Percentiles rank a stretch among this genome's conserved stretches.
Conservation (phyloP, 2,113 vertebrate species). For the Trachemys scripta region DNA sequence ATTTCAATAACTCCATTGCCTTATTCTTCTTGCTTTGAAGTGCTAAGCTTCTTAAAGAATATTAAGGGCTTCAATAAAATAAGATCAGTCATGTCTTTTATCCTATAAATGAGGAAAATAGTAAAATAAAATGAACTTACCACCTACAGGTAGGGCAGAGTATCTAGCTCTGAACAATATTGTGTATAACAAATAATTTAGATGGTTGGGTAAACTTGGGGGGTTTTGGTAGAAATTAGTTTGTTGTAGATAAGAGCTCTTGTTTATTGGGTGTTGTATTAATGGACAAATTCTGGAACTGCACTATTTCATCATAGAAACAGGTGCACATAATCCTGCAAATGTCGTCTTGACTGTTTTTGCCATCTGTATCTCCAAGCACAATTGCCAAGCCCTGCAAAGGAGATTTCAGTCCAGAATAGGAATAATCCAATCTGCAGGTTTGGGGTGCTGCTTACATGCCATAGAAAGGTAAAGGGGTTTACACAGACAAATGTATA, state of each 20-base stretch:
- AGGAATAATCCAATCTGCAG: background rate
- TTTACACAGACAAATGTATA: background rate
- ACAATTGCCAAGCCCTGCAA: background rate
- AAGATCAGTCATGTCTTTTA: background rate
- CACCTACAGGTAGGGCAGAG: background rate
- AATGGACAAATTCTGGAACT: background rate
- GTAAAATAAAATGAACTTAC: background rate
- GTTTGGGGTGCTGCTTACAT: background rate
- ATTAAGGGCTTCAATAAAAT: background rate
- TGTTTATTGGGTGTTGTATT: background rate
- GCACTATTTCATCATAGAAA: background rate
- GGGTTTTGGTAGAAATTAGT: background rate
- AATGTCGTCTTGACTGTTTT: background rate
- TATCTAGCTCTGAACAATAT: background rate
- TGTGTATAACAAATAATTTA: background rate
- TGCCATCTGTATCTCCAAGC: background rate
- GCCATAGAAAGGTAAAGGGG: background rate
- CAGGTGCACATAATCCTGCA: background rate
- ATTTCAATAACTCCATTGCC: background rate
- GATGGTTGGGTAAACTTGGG: background rate
- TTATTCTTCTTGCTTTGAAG: constrained; percentile 25
- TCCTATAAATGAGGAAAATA: background rate
- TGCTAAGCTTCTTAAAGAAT: background rate
- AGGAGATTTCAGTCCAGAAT: background rate
- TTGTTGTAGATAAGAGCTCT: background rate